These are phyloP conservation scores for Sarcophaga rosellei DNA, from an alignment of 2,888 invertebrate species.

Conservation along the genomic window DNA sequence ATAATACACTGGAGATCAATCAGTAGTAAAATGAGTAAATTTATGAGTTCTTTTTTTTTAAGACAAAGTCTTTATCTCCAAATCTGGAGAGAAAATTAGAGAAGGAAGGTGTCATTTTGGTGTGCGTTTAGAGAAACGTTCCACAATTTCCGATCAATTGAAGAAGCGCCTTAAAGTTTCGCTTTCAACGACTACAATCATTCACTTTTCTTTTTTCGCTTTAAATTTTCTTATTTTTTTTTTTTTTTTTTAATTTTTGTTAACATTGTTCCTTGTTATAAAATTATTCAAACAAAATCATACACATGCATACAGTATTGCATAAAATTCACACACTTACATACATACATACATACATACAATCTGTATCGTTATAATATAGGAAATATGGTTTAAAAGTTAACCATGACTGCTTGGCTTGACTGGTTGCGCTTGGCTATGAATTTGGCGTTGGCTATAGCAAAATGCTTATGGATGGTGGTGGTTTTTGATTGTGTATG, in stretches of 20 bases:
- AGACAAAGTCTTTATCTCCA: too few relatives aligned
- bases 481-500: slow-evolving; percentile 44
- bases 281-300: slow-evolving; percentile 50
- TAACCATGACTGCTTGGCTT: slow-evolving; percentile 60
- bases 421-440: slow-evolving; percentile 3
- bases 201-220: background rate
- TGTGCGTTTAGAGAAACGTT: too few relatives aligned
- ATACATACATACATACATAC: background rate
- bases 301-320: background rate
- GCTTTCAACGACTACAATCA: background rate
- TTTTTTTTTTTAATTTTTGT: slow-evolving; percentile 37
- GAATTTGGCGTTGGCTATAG: slow-evolving; percentile 47
- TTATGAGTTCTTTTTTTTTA: too few relatives aligned
- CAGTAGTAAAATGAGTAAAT: too few relatives aligned
- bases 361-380: background rate
- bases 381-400: slow-evolving; percentile 54
- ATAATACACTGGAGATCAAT: too few relatives aligned
- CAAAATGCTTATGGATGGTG: slow-evolving; percentile 34
- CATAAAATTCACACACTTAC: slow-evolving; percentile 5
- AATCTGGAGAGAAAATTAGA: too few relatives aligned
- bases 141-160: background rate
- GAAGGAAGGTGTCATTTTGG: background rate
- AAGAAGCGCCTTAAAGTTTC: slow-evolving; percentile 24
- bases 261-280: slow-evolving; percentile 56
- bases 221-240: slow-evolving; percentile 28